Evolutionary conservation across 2,797 vertebrate genomes (phyloP).

Genomic region (Hydrolagus colliei): DNA sequence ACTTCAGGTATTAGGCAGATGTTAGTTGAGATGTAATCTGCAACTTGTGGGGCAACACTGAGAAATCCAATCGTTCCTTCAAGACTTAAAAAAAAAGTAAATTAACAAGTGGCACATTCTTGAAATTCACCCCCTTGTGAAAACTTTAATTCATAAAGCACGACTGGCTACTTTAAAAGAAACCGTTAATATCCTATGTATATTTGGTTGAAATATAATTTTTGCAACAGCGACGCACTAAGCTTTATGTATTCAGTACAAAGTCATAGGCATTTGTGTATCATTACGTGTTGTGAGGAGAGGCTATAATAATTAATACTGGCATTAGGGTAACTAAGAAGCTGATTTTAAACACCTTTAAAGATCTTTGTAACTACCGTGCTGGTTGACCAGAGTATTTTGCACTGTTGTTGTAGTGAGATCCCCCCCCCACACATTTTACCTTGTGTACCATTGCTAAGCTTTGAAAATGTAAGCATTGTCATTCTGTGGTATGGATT

Average conservation of each 20-base stretch:
- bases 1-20: not conserved
- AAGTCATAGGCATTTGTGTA: not conserved
- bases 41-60: not conserved
- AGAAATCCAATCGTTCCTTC: not conserved
- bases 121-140: not conserved
- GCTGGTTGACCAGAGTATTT: not conserved
- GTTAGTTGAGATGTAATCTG: not conserved
- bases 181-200: not conserved
- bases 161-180: not conserved
- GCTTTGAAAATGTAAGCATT: not conserved
- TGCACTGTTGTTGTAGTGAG: not conserved
- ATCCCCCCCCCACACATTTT: not conserved
- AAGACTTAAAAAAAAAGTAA: not conserved
- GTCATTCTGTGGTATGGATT: slow-evolving; percentile 3
- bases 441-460: not conserved
- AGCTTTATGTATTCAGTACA: not conserved
- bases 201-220: not conserved
- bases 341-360: not conserved
- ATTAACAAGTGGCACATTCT: not conserved
- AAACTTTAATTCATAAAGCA: not conserved
- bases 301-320: not conserved
- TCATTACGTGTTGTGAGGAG: not conserved
- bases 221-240: not conserved
- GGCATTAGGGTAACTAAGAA: not conserved
- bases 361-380: not conserved